phyloP scores from a whole-genome alignment of 2,113 vertebrate genomes.

The Notarius lentiginosus region DNA sequence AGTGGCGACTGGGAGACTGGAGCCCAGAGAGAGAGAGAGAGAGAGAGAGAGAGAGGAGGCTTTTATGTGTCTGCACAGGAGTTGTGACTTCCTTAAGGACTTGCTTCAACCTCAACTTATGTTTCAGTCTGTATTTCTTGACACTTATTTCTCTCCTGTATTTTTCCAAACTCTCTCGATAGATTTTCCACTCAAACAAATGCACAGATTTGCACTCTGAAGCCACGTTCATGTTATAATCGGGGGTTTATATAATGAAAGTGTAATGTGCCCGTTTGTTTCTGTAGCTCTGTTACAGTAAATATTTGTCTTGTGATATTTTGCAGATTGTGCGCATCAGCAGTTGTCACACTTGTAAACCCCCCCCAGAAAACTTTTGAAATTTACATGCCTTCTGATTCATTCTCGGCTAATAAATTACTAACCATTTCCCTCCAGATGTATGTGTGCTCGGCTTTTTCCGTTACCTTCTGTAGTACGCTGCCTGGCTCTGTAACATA shows the following conservation, averaged over 20 bases:
- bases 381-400: no score
- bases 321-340: background rate
- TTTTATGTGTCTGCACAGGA: background rate
- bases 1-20: background rate
- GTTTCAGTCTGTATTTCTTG: background rate
- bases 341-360: background rate
- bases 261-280: background rate
- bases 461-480: no score
- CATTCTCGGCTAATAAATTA: no score
- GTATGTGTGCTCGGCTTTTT: no score
- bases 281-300: background rate
- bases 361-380: no score
- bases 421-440: no score
- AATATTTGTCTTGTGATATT: background rate
- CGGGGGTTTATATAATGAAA: background rate
- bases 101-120: background rate
- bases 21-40: background rate
- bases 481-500: no score
- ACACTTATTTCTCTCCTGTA: background rate
- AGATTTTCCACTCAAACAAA: background rate
- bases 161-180: background rate
- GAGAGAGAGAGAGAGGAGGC: background rate
- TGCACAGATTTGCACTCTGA: no score
- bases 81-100: background rate
- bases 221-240: background rate